phyloP scores from a whole-genome alignment of 2,113 vertebrate genomes.

The Salvelinus namaycush region DNA sequence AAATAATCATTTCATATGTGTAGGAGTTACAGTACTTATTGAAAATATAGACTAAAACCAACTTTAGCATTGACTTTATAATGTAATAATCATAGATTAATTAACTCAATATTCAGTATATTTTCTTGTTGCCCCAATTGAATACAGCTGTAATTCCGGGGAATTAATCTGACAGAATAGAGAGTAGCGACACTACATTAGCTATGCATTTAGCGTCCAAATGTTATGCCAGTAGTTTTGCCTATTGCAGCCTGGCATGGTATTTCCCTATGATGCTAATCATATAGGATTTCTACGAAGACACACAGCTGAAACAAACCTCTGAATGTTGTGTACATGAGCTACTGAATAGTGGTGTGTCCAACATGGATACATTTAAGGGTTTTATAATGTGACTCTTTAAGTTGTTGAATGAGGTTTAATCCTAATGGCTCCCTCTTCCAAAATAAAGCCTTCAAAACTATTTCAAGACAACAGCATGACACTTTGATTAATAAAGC shows the following conservation, averaged over 20 bases:
- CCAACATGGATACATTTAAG: too few species aligned
- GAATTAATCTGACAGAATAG: constrained; percentile 60
- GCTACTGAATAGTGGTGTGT: neutral
- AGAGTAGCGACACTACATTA: neutral
- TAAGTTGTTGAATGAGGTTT: constrained; percentile 4
- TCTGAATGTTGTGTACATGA: neutral
- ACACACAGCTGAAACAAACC: neutral
- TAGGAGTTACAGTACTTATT: too few species aligned
- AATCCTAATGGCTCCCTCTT: neutral
- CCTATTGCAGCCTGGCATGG: neutral
- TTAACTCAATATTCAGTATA: constrained; percentile 41
- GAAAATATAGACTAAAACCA: too few species aligned
- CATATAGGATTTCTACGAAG: neutral
- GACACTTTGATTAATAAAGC: neutral
- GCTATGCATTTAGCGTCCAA: neutral
- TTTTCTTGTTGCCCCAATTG: constrained; percentile 52
- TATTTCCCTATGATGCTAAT: neutral
- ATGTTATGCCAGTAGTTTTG: too few species aligned
- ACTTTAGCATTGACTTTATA: neutral
- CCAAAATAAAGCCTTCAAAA: constrained; percentile 29
- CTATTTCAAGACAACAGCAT: neutral
- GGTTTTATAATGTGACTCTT: neutral
- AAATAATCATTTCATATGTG: too few species aligned
- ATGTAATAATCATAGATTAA: constrained; percentile 41
- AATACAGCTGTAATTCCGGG: constrained; percentile 59